Evolutionary conservation across 2,888 invertebrate genomes (phyloP).

Genomic region (Dasysyrphus albostriatus): DNA sequence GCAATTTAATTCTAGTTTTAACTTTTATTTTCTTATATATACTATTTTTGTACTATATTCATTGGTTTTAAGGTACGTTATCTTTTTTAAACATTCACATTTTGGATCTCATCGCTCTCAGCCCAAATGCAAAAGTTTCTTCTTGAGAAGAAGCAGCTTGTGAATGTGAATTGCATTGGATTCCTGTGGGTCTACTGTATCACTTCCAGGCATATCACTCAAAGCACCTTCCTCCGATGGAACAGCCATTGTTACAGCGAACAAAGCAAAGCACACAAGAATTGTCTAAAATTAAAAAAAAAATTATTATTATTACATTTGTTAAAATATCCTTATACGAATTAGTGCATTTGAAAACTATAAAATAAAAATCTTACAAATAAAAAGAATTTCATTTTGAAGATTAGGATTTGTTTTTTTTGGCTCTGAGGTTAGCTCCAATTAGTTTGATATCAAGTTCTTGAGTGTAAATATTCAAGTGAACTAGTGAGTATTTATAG

Average conservation of each 20-base stretch:
- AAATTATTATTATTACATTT: not conserved
- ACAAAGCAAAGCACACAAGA: not conserved
- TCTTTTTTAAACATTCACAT: not conserved
- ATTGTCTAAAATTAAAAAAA: not conserved
- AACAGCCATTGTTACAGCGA: not conserved
- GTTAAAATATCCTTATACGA: not conserved
- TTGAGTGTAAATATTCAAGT: not conserved
- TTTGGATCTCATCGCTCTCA: not conserved
- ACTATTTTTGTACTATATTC: not conserved
- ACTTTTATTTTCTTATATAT: not conserved
- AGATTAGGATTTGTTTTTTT: not conserved
- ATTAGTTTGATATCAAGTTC: not conserved
- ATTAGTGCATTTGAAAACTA: not conserved
- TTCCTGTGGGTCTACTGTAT: not conserved
- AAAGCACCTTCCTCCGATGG: constrained; percentile 2
- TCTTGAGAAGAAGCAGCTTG: not conserved
- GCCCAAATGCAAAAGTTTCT: not conserved
- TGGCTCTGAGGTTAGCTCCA: not conserved
- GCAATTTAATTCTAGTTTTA: not conserved
- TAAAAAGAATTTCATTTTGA: constrained; percentile 16
- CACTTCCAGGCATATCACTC: not conserved
- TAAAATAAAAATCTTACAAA: not conserved
- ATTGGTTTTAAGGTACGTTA: not conserved
- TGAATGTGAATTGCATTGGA: not conserved
- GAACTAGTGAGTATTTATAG: not conserved